Conservation (phyloP, 2,113 vertebrate genomes). For the Phainopepla nitens region DNA sequence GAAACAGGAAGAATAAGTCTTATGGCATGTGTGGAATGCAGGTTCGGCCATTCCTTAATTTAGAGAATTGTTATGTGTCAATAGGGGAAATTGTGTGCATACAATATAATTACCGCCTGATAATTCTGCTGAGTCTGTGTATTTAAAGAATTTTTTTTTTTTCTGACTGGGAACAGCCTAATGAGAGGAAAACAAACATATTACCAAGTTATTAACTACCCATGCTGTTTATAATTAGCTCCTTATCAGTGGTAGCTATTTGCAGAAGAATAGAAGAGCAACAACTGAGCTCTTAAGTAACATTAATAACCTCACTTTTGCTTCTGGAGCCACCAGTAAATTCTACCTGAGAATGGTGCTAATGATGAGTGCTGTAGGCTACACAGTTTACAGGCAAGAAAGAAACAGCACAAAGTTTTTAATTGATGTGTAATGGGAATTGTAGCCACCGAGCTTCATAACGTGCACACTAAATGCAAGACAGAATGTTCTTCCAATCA, state of each 20-base stretch:
- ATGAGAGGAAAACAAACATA: conserved; percentile 72
- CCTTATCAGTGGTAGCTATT: conserved; percentile 68
- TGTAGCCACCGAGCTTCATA: neutral
- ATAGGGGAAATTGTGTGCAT: conserved; percentile 39
- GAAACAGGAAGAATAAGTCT: conserved; percentile 47
- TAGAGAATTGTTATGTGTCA: conserved; percentile 51
- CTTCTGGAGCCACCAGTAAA: conserved; percentile 31
- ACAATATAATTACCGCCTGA: conserved; percentile 35
- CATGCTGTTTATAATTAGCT: conserved; percentile 70
- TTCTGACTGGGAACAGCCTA: conserved; percentile 55
- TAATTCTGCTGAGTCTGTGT: conserved; percentile 63
- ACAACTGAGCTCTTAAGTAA: conserved; percentile 52
- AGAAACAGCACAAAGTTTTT: conserved; percentile 29
- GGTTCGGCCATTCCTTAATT: conserved; percentile 59
- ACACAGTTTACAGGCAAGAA: neutral
- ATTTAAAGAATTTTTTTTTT: conserved; percentile 57
- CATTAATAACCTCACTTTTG: conserved; percentile 54
- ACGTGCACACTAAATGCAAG: neutral
- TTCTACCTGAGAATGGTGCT: neutral
- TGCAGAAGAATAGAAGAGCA: conserved; percentile 57
- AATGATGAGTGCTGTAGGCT: neutral
- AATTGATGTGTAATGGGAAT: conserved; percentile 44
- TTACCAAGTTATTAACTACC: conserved; percentile 69
- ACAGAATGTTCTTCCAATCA: neutral
- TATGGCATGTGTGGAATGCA: conserved; percentile 40